These are phyloP conservation scores for Seriola aureovittata DNA, from an alignment of 2,113 vertebrate genomes.

Conservation along the genomic window DNA sequence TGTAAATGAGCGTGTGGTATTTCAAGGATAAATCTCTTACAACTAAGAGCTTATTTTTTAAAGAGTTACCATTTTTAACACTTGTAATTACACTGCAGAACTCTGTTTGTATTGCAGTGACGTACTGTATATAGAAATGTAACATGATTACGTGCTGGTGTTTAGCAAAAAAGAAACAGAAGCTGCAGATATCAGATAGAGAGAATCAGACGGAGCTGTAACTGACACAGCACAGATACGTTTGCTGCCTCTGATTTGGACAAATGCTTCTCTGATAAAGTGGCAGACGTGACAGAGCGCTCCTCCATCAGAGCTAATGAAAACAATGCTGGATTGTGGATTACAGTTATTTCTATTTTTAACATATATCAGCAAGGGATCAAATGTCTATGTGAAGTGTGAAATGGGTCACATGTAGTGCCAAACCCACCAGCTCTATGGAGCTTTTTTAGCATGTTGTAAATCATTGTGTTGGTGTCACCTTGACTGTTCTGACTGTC, in stretches of 20 bases:
- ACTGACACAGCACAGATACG: background rate
- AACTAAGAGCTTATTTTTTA: background rate
- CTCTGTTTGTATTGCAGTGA: no score
- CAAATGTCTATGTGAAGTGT: background rate
- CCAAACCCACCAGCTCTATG: background rate
- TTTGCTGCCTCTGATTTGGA: conserved; percentile 1
- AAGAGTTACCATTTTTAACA: background rate
- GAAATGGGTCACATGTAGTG: background rate
- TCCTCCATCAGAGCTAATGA: background rate
- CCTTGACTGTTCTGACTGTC: background rate
- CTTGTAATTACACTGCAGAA: background rate
- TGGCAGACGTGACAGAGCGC: background rate
- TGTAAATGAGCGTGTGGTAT: background rate
- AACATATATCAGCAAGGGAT: background rate
- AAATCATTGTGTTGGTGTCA: background rate
- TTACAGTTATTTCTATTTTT: background rate
- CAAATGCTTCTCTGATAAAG: background rate
- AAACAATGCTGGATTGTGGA: background rate
- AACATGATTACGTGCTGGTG: background rate
- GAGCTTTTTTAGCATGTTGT: background rate
- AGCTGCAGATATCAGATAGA: background rate
- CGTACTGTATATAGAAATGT: background rate
- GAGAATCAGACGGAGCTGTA: background rate
- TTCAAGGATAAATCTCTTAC: background rate
- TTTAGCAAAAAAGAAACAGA: background rate